Evolutionary conservation across 53 echinoderm and acorn worm species (phyloP), one percentile per base, ranked within the genome.

Genomic region (Crossaster papposus): DNA sequence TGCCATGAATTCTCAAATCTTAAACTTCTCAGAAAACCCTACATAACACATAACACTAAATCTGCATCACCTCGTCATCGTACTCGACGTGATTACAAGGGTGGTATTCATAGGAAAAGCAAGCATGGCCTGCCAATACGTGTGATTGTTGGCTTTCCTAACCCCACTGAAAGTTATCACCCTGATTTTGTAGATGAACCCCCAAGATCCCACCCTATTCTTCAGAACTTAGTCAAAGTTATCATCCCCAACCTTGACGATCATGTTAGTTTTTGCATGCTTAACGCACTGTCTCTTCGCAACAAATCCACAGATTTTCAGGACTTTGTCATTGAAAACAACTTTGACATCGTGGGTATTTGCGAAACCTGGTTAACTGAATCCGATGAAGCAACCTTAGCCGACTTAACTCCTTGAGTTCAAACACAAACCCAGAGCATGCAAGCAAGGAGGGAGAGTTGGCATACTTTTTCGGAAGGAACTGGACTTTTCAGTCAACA

Each of bases 81-180:
- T 38, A 77, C 77, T 14, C 44, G 38, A n/a, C 77, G 77, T 36
- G 37, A n/a, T 30, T 77, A 38, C 77, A 77, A 77, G 77, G 77
- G 38, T 23, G 38, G 77, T 36, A 35, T 36, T 17, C 77, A 44
- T n/a, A 28, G 37, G 36, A 77, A 77, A 77, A 14, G 13, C 17
- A 77, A 35, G 38, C 44, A 77, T 44, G 44, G 37, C n/a, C 77
- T 77, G 4, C 77, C 77, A 37, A 37, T 77, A 14, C 36, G 23
- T 18, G 77, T 77, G 37, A 77, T 37, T n/a, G 20, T 77, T 44
- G 44, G 36, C 34, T 18, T 4, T 37, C 77, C 77, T 37, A 36
- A 3, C 28, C 31, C 77, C 20, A 12, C 77, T 77, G 50, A 36
- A 7, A 24, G 23, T 36, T 9, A 33, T 38, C 77, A 77, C 31